Percentiles rank a stretch among this genome's conserved stretches.
Conservation (phyloP, 2,797 vertebrate genomes). For the Chelmon rostratus region DNA sequence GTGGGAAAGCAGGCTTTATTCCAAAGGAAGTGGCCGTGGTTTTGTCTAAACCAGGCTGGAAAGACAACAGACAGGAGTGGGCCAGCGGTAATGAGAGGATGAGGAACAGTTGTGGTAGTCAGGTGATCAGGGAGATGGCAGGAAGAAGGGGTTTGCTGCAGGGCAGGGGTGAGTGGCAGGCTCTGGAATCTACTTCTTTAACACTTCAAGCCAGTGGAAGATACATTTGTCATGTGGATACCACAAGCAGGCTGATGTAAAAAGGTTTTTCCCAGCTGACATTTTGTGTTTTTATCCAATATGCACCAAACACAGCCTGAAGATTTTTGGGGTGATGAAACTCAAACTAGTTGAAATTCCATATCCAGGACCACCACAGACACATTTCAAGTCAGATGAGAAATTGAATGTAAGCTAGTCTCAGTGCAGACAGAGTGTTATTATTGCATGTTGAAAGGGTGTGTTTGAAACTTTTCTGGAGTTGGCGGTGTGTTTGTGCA, state of each 20-base stretch:
- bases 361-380: neutral
- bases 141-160: neutral
- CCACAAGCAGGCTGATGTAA: constrained; percentile 7
- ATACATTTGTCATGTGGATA: neutral
- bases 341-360: neutral
- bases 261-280: constrained; percentile 3
- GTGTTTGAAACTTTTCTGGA: neutral
- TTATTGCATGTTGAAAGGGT: neutral
- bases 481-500: constrained; percentile 1
- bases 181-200: neutral
- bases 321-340: constrained; percentile 20
- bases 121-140: neutral
- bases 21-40: too few relatives aligned
- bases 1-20: too few relatives aligned
- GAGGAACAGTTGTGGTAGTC: neutral
- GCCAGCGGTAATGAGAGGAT: neutral
- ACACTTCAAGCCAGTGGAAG: neutral
- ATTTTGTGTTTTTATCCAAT: constrained; percentile 19
- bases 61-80: too few relatives aligned
- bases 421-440: neutral
- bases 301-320: neutral
- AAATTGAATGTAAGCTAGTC: neutral
- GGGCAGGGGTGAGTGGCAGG: neutral
- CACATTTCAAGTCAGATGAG: neutral
- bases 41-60: too few relatives aligned